Evolutionary conservation across 2,113 vertebrate species (phyloP).

Genomic region (Craseonycteris thonglongyai): DNA sequence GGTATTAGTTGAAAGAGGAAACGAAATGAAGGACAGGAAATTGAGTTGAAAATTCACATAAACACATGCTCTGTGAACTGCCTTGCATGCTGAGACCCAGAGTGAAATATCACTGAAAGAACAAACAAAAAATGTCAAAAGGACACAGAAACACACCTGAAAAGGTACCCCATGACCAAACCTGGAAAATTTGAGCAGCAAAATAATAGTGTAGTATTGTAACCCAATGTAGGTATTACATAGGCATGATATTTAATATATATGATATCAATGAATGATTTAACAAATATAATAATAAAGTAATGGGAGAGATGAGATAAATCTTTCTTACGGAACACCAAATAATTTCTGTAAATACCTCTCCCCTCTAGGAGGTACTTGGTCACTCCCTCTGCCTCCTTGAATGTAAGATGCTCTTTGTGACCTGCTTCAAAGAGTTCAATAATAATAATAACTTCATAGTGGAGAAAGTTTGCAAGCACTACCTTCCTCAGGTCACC

Average conservation of each 20-base stretch:
- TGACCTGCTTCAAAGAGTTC: background rate
- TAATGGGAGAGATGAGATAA: background rate
- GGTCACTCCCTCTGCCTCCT: background rate
- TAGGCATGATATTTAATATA: background rate
- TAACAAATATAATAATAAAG: background rate
- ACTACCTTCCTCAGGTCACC: background rate
- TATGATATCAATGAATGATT: background rate
- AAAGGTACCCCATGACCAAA: background rate
- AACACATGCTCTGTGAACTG: background rate
- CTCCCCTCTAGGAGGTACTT: background rate
- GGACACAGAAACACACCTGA: background rate
- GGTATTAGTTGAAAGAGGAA: conserved; percentile 34
- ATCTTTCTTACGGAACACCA: background rate
- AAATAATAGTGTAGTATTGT: background rate
- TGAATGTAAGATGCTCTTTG: background rate
- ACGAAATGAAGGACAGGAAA: conserved; percentile 35
- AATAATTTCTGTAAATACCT: background rate
- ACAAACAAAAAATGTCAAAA: background rate
- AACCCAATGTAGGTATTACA: background rate
- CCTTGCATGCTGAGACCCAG: background rate
- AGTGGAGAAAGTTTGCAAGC: background rate
- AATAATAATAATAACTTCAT: background rate
- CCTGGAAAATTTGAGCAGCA: background rate
- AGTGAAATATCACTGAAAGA: background rate
- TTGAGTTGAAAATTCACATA: conserved; percentile 26